Evolutionary conservation across 2,888 invertebrate genomes (phyloP).

Genomic region (Meiosimyza platycephala): DNA sequence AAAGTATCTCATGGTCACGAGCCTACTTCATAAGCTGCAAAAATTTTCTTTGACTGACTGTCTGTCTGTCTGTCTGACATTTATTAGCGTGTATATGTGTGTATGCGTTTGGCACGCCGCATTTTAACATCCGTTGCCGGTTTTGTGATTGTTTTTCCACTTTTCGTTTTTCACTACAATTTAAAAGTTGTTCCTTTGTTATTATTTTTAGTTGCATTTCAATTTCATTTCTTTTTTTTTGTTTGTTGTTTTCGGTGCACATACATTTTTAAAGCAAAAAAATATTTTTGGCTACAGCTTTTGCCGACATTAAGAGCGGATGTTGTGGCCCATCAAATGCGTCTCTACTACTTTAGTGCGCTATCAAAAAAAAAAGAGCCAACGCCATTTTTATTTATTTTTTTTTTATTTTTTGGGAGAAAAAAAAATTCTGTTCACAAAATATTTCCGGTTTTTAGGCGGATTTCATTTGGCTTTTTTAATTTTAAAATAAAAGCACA

Average conservation of each 20-base stretch:
- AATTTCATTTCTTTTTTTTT: background rate
- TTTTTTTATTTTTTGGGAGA: background rate
- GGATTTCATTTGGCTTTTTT: conserved; percentile 1
- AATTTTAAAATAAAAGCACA: no score
- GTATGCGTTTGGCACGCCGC: no score
- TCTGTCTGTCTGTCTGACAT: no score
- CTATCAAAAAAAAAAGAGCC: background rate
- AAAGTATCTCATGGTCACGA: no score
- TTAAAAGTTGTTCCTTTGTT: background rate
- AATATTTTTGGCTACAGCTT: conserved; percentile 1
- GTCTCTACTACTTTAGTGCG: background rate
- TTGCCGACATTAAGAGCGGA: conserved; percentile 6
- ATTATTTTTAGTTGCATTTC: background rate
- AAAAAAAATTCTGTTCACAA: background rate
- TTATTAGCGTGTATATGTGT: no score
- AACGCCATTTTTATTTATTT: background rate
- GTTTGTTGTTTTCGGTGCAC: conserved; percentile 3
- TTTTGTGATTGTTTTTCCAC: no score
- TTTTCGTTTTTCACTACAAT: background rate
- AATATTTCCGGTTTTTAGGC: conserved; percentile 18
- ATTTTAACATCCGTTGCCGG: no score
- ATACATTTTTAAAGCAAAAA: conserved; percentile 22
- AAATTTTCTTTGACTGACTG: no score
- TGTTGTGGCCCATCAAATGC: conserved; percentile 3
- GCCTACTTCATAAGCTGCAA: no score